Conservation (phyloP, 1,140 invertebrate genomes). For the Temnothorax nylanderi region DNA sequence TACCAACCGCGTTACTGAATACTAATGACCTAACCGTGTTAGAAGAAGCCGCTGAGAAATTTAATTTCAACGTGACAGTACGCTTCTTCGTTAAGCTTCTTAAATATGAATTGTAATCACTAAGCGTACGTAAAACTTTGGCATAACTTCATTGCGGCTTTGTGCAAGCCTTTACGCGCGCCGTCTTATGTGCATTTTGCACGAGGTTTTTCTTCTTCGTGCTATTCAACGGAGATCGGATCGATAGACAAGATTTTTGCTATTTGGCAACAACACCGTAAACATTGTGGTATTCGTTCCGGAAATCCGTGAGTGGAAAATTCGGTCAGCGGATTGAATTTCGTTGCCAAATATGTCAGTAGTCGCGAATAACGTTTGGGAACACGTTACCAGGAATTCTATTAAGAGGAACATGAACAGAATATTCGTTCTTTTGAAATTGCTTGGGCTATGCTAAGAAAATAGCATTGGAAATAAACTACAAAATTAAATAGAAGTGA, state of each 20-base stretch:
- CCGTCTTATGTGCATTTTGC: neutral
- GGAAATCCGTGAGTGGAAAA: slow-evolving; percentile 58
- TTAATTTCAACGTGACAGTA: neutral
- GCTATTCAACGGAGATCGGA: neutral
- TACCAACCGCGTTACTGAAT: neutral
- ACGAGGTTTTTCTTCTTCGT: neutral
- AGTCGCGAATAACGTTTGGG: slow-evolving; percentile 33
- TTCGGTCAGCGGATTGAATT: slow-evolving; percentile 55
- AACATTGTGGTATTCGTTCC: slow-evolving; percentile 50
- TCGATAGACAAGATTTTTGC: slow-evolving; percentile 49
- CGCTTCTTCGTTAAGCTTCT: neutral
- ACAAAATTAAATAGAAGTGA: slow-evolving; percentile 1
- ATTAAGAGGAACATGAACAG: neutral
- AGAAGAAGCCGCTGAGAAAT: neutral
- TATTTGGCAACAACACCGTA: slow-evolving; percentile 54
- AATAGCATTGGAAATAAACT: neutral
- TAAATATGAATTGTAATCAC: neutral
- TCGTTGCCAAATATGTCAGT: slow-evolving; percentile 61
- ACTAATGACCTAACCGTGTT: neutral
- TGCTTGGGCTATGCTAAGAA: neutral
- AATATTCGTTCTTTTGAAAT: slow-evolving; percentile 9
- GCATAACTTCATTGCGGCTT: neutral
- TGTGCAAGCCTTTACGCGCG: neutral
- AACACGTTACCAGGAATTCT: slow-evolving; percentile 9
- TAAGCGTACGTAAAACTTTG: neutral